Conservation (phyloP, 2,888 invertebrate genomes). For the Ennomos erosarius region DNA sequence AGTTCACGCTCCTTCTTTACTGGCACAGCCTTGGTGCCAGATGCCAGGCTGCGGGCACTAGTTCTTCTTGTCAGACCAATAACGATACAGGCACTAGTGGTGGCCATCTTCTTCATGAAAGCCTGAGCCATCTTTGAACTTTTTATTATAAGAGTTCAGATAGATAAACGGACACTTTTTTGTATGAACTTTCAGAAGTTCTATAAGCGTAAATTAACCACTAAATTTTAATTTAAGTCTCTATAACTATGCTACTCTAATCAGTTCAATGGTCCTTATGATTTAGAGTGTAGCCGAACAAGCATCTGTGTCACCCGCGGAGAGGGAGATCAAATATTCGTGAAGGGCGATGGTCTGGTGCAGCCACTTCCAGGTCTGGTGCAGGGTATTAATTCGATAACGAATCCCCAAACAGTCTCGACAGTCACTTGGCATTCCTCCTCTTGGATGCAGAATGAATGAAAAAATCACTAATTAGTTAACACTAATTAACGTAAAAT, state of each 20-base stretch:
- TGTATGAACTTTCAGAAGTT: slow-evolving; percentile 75
- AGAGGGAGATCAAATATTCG: slow-evolving; percentile 93
- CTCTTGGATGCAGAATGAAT: slow-evolving; percentile 81
- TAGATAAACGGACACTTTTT: slow-evolving; percentile 75
- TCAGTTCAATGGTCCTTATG: slow-evolving; percentile 57
- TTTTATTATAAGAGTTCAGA: slow-evolving; percentile 42
- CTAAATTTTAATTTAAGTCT: slow-evolving; percentile 34
- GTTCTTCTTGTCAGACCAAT: slow-evolving; percentile 71
- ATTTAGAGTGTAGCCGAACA: slow-evolving; percentile 64
- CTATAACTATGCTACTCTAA: slow-evolving; percentile 41
- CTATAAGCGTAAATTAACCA: slow-evolving; percentile 65
- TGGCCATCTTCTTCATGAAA: slow-evolving; percentile 74
- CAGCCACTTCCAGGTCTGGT: slow-evolving; percentile 98
- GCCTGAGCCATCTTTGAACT: slow-evolving; percentile 75
- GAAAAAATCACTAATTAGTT: slow-evolving; percentile 73
- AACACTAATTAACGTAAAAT: slow-evolving; percentile 50
- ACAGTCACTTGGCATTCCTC: slow-evolving; percentile 88
- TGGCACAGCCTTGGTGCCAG: slow-evolving; percentile 55
- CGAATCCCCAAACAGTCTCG: slow-evolving; percentile 95
- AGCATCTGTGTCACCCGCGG: slow-evolving; percentile 89
- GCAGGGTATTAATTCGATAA: slow-evolving; percentile 94
- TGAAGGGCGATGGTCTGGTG: slow-evolving; percentile 95
- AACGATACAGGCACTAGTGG: slow-evolving; percentile 69
- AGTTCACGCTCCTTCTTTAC: slow-evolving; percentile 61
- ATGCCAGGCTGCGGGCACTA: slow-evolving; percentile 65